Conservation (phyloP, 2,888 invertebrate genomes). For the Marronus borbonicus region DNA sequence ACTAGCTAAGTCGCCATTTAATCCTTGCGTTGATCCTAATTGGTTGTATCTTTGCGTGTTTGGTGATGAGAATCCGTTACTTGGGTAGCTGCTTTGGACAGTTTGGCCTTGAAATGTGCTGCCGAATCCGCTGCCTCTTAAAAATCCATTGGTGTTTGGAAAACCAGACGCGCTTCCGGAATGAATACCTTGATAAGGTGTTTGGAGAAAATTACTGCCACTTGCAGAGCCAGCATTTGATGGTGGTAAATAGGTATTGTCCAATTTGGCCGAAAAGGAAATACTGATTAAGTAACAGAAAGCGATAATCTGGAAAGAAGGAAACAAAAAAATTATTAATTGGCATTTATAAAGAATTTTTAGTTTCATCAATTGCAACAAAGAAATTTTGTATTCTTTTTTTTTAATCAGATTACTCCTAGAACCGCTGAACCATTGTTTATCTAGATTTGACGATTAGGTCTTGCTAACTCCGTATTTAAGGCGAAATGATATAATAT, state of each 20-base stretch:
- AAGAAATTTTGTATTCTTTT: too few relatives aligned
- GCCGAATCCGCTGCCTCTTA: background rate
- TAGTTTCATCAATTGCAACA: too few relatives aligned
- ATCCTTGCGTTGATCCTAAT: background rate
- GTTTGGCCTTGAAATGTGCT: background rate
- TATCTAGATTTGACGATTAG: too few relatives aligned
- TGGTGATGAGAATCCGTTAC: background rate
- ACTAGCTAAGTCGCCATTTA: background rate
- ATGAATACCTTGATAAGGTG: background rate
- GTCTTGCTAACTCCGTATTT: too few relatives aligned
- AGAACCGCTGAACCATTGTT: too few relatives aligned
- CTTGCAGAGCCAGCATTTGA: slow-evolving; percentile 70
- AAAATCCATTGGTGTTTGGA: background rate
- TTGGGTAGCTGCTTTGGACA: background rate
- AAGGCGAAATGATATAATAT: background rate
- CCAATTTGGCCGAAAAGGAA: slow-evolving; percentile 71
- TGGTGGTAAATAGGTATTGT: slow-evolving; percentile 73
- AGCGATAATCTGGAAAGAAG: background rate
- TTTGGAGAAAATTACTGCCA: slow-evolving; percentile 59
- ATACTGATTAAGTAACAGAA: slow-evolving; percentile 55
- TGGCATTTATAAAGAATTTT: background rate
- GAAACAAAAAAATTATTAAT: background rate
- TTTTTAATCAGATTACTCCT: too few relatives aligned
- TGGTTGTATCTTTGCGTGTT: background rate
- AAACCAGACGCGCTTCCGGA: background rate